Conservation (phyloP, 2,797 vertebrate genomes). For the Falco rusticolus region DNA sequence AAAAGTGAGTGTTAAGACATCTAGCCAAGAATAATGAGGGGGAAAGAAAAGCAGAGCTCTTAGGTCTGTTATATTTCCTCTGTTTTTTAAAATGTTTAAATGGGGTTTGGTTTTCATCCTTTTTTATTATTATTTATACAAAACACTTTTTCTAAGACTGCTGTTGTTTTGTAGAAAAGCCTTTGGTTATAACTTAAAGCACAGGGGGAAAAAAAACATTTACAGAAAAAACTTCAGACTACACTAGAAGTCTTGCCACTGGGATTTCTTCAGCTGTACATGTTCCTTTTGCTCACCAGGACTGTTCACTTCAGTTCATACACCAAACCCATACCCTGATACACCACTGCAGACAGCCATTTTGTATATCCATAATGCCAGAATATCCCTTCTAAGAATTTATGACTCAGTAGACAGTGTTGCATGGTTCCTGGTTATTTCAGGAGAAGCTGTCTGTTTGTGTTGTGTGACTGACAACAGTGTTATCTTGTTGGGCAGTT, state of each 20-base stretch:
- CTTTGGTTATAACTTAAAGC: constrained; percentile 47
- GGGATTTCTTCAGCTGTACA: neutral
- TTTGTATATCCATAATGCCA: neutral
- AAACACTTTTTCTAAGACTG: constrained; percentile 37
- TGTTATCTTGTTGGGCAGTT: neutral
- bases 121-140: constrained; percentile 27
- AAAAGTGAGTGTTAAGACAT: neutral
- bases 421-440: neutral
- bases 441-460: neutral
- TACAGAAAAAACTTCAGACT: constrained; percentile 55
- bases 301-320: neutral
- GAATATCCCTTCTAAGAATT: neutral
- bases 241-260: neutral
- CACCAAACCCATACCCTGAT: neutral
- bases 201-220: neutral
- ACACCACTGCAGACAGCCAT: neutral
- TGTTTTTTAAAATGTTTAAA: constrained; percentile 46
- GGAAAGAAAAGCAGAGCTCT: neutral
- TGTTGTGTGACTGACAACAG: neutral
- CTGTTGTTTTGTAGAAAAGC: constrained; percentile 51
- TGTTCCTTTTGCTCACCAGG: neutral
- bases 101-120: neutral
- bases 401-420: neutral
- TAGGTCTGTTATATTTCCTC: constrained; percentile 45
- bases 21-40: constrained; percentile 46